Percentiles rank a stretch among this genome's conserved stretches.
Conservation (phyloP, 2,888 invertebrate genomes). For the Cyclophora punctaria region DNA sequence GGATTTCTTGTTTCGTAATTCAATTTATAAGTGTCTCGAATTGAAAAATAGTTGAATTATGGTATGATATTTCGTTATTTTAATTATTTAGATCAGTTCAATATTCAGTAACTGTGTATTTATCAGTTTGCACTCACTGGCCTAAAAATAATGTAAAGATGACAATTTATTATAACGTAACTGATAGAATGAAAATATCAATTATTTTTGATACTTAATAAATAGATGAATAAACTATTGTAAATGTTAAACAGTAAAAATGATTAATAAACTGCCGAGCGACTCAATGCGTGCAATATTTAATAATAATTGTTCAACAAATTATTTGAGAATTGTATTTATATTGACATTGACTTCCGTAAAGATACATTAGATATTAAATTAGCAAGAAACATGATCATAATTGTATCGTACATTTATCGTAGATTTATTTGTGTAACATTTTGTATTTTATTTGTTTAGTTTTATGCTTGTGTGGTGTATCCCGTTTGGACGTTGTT, state of each 20-base stretch:
- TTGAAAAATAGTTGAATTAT: no score
- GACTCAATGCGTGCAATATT: slow-evolving; percentile 44
- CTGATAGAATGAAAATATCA: slow-evolving; percentile 34
- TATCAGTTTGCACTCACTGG: no score
- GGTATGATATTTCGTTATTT: no score
- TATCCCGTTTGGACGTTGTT: neutral
- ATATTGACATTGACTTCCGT: slow-evolving; percentile 13
- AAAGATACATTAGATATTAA: neutral
- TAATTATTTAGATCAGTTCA: no score
- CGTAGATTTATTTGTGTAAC: neutral
- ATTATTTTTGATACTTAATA: slow-evolving; percentile 62
- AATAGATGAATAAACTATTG: slow-evolving; percentile 26
- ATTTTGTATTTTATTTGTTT: neutral
- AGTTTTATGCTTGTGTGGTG: neutral
- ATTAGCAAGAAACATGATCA: neutral
- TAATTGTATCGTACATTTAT: neutral
- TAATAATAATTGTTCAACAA: slow-evolving; percentile 24
- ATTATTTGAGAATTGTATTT: slow-evolving; percentile 24
- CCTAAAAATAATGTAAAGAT: no score
- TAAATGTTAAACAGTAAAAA: slow-evolving; percentile 33
- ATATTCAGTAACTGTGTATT: no score
- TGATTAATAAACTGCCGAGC: slow-evolving; percentile 28
- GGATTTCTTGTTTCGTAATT: no score
- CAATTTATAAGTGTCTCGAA: no score
- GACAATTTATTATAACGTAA: slow-evolving; percentile 21